Percentiles rank a stretch among this genome's conserved stretches.
These are phyloP conservation scores for Caenorhabditis brenneri DNA, from an alignment of 1,140 invertebrate genomes.

Conservation along the genomic window DNA sequence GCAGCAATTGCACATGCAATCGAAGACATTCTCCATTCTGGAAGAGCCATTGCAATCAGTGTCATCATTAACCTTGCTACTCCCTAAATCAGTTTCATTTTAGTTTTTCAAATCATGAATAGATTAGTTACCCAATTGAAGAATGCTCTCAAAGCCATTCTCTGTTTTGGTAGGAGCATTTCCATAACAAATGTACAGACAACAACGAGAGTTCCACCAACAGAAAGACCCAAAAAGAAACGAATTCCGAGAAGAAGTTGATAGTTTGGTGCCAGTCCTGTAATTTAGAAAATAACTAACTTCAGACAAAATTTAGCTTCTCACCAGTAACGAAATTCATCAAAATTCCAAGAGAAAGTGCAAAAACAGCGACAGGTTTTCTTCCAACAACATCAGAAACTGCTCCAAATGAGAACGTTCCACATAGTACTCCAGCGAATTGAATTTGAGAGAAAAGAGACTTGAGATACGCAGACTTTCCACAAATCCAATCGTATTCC, in stretches of 20 bases:
- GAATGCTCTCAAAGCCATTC: slow-evolving; percentile 70
- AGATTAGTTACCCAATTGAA: slow-evolving; percentile 71
- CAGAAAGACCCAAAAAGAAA: slow-evolving; percentile 61
- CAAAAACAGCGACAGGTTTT: slow-evolving; percentile 62
- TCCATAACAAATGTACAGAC: slow-evolving; percentile 68
- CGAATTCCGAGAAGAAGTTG: slow-evolving; percentile 60
- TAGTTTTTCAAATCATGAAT: too few species aligned
- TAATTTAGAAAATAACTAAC: too few species aligned
- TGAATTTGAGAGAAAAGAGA: slow-evolving; percentile 60
- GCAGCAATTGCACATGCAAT: slow-evolving; percentile 66
- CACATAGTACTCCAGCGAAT: slow-evolving; percentile 61
- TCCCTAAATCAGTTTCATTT: slow-evolving; percentile 55
- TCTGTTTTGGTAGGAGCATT: slow-evolving; percentile 62
- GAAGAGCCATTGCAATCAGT: slow-evolving; percentile 66
- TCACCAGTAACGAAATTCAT: slow-evolving; percentile 46
- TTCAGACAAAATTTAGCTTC: too few species aligned
- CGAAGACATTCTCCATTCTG: slow-evolving; percentile 65
- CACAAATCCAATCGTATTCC: slow-evolving; percentile 65
- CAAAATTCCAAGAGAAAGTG: slow-evolving; percentile 53
- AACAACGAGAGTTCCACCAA: slow-evolving; percentile 68
- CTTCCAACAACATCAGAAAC: slow-evolving; percentile 64
- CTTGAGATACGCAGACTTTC: slow-evolving; percentile 58
- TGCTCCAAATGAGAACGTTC: slow-evolving; percentile 62
- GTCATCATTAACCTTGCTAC: slow-evolving; percentile 65
- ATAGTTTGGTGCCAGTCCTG: slow-evolving; percentile 60